phyloP scores from a whole-genome alignment of 2,888 invertebrate genomes.

The Baccha elongata region DNA sequence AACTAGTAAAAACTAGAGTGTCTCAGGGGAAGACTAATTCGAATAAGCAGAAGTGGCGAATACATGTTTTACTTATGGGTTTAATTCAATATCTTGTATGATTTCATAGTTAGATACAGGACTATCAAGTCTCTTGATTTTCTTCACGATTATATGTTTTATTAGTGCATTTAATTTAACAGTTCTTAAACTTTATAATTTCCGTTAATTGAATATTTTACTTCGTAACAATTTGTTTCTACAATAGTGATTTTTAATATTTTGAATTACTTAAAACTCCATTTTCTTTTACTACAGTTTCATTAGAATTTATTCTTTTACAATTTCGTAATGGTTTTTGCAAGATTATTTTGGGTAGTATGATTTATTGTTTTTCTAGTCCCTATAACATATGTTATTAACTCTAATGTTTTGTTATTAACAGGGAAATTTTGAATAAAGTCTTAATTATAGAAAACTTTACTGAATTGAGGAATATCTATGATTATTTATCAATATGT shows the following conservation, averaged over 20 bases:
- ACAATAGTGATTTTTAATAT: background rate
- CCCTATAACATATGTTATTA: slow-evolving; percentile 2
- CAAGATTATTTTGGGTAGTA: slow-evolving; percentile 8
- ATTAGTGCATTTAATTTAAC: too few species aligned
- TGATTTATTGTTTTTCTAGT: slow-evolving; percentile 5
- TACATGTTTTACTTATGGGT: too few species aligned
- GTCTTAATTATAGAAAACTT: background rate
- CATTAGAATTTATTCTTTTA: too few species aligned
- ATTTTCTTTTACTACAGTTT: too few species aligned
- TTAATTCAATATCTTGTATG: too few species aligned
- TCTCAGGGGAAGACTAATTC: too few species aligned
- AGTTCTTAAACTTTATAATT: too few species aligned
- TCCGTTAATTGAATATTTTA: background rate
- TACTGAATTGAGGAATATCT: slow-evolving; percentile 5
- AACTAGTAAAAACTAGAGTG: too few species aligned
- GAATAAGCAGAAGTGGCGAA: too few species aligned
- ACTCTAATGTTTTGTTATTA: background rate
- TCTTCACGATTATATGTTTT: too few species aligned
- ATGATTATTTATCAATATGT: slow-evolving; percentile 16
- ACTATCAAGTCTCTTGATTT: too few species aligned
- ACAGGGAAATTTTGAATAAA: slow-evolving; percentile 8
- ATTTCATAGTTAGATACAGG: too few species aligned
- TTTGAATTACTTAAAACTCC: background rate
- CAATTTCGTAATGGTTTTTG: background rate
- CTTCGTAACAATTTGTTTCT: background rate